phyloP scores from a whole-genome alignment of 2,888 invertebrate genomes.

The Watsonalla binaria region DNA sequence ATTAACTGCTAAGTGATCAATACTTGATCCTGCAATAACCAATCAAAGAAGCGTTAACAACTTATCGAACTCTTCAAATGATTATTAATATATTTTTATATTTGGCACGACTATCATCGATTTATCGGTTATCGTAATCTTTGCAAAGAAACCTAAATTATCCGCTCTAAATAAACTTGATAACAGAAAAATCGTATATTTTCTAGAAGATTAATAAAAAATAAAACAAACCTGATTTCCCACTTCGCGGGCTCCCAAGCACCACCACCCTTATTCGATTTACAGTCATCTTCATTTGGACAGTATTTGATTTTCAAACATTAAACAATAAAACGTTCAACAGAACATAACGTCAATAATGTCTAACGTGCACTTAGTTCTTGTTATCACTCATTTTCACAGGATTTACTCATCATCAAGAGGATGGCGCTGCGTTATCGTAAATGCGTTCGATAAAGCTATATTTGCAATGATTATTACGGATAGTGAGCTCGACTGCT shows the following conservation, averaged over 20 bases:
- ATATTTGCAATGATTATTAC: constrained; percentile 27
- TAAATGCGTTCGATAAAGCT: constrained; percentile 62
- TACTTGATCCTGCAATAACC: neutral
- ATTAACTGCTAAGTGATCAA: constrained; percentile 11
- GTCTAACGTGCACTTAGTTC: constrained; percentile 35
- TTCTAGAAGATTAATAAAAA: neutral
- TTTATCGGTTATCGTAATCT: no score
- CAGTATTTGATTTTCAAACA: constrained; percentile 43
- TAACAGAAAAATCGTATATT: neutral
- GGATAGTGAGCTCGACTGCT: constrained; percentile 39
- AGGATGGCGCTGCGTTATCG: constrained; percentile 48
- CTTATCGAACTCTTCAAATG: neutral
- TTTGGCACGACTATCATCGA: no score
- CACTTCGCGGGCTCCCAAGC: constrained; percentile 86
- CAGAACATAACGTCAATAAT: constrained; percentile 37
- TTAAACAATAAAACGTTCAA: constrained; percentile 40
- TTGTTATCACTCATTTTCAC: constrained; percentile 44
- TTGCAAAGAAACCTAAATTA: neutral
- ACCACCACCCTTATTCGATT: constrained; percentile 89
- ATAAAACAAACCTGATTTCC: constrained; percentile 85
- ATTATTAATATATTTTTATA: no score
- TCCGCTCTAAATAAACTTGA: neutral
- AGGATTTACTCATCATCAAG: constrained; percentile 32
- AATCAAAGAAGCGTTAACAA: neutral
- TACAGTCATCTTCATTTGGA: constrained; percentile 84